Percentiles rank a stretch among this genome's conserved stretches.
Evolutionary conservation across 1,140 invertebrate species (phyloP).

Genomic region (Sarcophaga peregrina): DNA sequence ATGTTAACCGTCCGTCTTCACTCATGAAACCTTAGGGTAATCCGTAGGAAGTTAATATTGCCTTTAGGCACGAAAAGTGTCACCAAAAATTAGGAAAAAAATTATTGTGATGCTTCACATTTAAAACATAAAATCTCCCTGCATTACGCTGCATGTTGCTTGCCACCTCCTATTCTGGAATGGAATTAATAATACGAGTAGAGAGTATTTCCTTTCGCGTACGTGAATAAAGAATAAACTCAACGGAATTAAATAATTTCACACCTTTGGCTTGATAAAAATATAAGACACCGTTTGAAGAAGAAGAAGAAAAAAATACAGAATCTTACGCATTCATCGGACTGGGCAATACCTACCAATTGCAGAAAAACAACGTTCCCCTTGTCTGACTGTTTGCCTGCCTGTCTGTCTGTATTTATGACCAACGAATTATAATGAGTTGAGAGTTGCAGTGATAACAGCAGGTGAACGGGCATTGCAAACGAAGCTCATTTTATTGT

Average conservation of each 20-base stretch:
- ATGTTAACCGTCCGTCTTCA: not conserved
- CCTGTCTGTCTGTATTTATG: not conserved
- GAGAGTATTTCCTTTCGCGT: not conserved
- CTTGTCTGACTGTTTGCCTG: no score
- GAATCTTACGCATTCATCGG: not conserved
- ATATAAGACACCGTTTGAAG: slow-evolving; percentile 2
- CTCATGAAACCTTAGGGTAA: not conserved
- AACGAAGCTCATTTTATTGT: not conserved
- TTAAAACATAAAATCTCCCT: not conserved
- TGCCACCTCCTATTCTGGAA: not conserved
- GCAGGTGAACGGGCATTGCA: not conserved
- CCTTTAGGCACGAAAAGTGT: no score
- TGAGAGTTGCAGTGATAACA: slow-evolving; percentile 3
- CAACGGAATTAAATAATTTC: slow-evolving; percentile 48
- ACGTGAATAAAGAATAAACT: not conserved
- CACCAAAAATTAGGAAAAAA: not conserved
- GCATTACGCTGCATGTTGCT: not conserved
- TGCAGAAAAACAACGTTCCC: no score
- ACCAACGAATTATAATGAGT: slow-evolving; percentile 18
- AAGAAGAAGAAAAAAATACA: no score
- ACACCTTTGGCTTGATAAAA: slow-evolving; percentile 42
- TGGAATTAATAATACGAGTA: not conserved
- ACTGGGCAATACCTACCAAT: not conserved
- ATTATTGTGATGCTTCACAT: not conserved
- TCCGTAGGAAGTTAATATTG: not conserved